phyloP scores from a whole-genome alignment of 1,140 invertebrate species.

The Trinorchestia longiramus region DNA sequence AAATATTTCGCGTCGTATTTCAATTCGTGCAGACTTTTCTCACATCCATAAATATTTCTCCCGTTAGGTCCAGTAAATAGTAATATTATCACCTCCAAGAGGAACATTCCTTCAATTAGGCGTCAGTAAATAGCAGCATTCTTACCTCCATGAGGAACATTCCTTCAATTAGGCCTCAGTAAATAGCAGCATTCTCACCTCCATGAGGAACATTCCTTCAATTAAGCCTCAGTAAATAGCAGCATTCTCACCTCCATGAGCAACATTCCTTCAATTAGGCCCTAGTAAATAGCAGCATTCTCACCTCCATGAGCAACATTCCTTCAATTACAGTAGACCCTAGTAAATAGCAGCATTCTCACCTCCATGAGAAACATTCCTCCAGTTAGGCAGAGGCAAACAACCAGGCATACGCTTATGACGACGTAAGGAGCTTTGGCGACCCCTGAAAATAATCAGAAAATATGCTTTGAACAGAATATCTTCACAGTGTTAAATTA shows the following conservation, averaged over 20 bases:
- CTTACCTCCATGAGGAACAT: constrained; percentile 19
- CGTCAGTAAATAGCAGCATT: background rate
- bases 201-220: background rate
- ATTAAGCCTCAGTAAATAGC: background rate
- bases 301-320: background rate
- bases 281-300: background rate
- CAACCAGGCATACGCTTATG: background rate
- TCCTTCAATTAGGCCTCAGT: background rate
- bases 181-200: background rate
- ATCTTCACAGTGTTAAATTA: background rate
- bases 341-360: background rate
- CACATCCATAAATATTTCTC: too few relatives aligned
- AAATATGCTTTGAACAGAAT: background rate
- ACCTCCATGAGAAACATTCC: constrained; percentile 7
- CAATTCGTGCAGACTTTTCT: too few relatives aligned
- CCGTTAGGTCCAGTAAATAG: too few relatives aligned
- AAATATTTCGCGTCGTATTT: background rate
- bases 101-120: background rate
- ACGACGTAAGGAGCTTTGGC: background rate
- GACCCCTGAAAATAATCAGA: background rate
- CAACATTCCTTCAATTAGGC: background rate
- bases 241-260: background rate
- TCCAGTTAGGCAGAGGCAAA: background rate
- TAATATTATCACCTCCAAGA: background rate
- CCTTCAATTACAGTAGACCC: background rate